A percentile compares a stretch with the other conserved stretches of the same genome.
Conservation (phyloP, 1,140 invertebrate species). For the Maniola jurtina region DNA sequence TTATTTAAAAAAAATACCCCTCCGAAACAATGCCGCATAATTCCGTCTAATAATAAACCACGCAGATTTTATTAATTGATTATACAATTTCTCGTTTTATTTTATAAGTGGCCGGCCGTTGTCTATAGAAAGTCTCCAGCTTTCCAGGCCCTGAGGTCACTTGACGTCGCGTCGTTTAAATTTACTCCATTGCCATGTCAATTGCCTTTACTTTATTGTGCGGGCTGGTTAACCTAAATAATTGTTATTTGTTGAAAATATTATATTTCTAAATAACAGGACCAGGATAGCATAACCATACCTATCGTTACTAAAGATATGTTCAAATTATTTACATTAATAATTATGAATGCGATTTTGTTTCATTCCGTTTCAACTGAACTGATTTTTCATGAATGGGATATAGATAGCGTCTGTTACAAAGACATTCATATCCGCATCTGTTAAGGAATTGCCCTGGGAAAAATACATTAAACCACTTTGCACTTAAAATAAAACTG, state of each 20-base stretch:
- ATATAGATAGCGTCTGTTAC: background rate
- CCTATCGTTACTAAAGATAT: no score
- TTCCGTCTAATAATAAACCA: constrained; percentile 6
- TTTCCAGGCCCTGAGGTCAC: constrained; percentile 27
- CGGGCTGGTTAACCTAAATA: constrained; percentile 22
- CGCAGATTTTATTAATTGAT: constrained; percentile 27
- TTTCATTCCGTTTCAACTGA: background rate
- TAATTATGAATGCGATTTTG: background rate
- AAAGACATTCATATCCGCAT: constrained; percentile 1
- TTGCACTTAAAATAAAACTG: no score
- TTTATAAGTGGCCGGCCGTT: constrained; percentile 11
- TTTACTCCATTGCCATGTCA: constrained; percentile 24
- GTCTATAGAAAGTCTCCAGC: constrained; percentile 24
- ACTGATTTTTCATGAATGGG: constrained; percentile 4
- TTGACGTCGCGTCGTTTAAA: constrained; percentile 26
- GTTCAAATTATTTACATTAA: background rate
- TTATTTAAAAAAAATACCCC: background rate
- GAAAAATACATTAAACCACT: background rate
- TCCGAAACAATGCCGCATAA: constrained; percentile 2
- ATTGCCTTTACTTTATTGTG: constrained; percentile 24
- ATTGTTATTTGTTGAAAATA: constrained; percentile 19
- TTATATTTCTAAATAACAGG: constrained; percentile 6
- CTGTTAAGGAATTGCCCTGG: background rate
- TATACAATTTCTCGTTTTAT: constrained; percentile 30
- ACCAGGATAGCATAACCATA: background rate